Conservation (phyloP, 2,113 vertebrate species). For the Oncorhynchus gorbuscha region DNA sequence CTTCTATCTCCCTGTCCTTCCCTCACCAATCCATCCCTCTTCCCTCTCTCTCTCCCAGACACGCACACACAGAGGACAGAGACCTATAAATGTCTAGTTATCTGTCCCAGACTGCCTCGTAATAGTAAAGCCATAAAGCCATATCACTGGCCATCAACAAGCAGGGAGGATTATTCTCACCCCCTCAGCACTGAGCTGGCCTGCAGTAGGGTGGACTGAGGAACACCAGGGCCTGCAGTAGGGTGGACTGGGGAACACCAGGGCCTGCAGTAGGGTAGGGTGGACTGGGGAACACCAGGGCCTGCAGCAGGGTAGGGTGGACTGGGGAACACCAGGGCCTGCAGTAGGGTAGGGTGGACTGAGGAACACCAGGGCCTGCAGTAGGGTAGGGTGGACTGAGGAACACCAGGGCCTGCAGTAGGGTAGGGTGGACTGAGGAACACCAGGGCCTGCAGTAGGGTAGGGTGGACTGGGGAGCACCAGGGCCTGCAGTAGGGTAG, state of each 20-base stretch:
- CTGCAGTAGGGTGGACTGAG: neutral
- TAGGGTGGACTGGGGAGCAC: too few species aligned
- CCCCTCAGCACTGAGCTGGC: neutral
- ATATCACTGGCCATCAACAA: slow-evolving; percentile 53
- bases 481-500: too few species aligned
- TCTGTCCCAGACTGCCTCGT: slow-evolving; percentile 47
- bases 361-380: too few species aligned
- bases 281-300: too few species aligned
- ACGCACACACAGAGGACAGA: neutral
- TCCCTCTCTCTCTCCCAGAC: neutral
- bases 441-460: too few species aligned
- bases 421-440: too few species aligned
- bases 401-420: too few species aligned
- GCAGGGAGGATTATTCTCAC: slow-evolving; percentile 28
- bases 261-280: too few species aligned
- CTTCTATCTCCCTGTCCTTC: too few species aligned
- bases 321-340: neutral
- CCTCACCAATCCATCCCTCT: slow-evolving; percentile 4
- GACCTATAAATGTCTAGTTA: slow-evolving; percentile 44
- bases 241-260: too few species aligned
- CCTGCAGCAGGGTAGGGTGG: too few species aligned
- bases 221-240: neutral
- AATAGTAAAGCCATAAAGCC: slow-evolving; percentile 23
- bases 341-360: neutral
- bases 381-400: too few species aligned